A percentile compares a stretch with the other conserved stretches of the same genome.
These are phyloP conservation scores for Lasiommata megera DNA, from an alignment of 2,888 invertebrate genomes.

Conservation along the genomic window DNA sequence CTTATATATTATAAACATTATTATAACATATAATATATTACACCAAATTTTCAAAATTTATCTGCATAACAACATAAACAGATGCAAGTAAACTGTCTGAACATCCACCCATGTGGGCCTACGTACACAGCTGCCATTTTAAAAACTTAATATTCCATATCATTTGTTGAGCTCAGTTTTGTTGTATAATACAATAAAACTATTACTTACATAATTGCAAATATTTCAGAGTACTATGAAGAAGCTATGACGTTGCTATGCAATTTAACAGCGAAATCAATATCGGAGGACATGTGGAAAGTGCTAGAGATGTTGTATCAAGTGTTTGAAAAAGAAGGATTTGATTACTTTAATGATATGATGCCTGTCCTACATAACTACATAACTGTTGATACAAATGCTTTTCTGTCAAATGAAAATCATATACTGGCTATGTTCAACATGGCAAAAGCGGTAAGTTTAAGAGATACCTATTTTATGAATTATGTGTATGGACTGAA, in stretches of 20 bases:
- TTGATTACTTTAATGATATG: slow-evolving; percentile 98
- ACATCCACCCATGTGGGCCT: too few relatives aligned
- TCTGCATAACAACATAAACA: too few relatives aligned
- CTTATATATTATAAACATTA: too few relatives aligned
- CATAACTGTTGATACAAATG: slow-evolving; percentile 96
- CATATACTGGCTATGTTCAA: slow-evolving; percentile 95
- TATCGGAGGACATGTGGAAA: slow-evolving; percentile 98
- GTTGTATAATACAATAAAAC: not conserved
- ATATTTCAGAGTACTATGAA: slow-evolving; percentile 93
- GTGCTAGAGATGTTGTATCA: slow-evolving; percentile 93
- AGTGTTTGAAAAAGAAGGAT: slow-evolving; percentile 96
- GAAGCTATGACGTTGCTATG: slow-evolving; percentile 96
- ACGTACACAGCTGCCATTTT: too few relatives aligned
- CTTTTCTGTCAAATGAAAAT: slow-evolving; percentile 95
- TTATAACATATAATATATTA: too few relatives aligned
- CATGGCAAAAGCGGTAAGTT: slow-evolving; percentile 93
- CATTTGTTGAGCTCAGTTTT: too few relatives aligned
- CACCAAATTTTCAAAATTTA: too few relatives aligned
- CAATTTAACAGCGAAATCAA: slow-evolving; percentile 92
- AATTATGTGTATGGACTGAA: too few relatives aligned
- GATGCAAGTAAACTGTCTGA: too few relatives aligned
- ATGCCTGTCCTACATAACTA: slow-evolving; percentile 99
- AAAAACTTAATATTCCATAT: too few relatives aligned
- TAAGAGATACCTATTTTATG: not conserved
- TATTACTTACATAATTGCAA: not conserved